phyloP scores from a whole-genome alignment of 2,888 invertebrate genomes.

The Callosobruchus maculatus region DNA sequence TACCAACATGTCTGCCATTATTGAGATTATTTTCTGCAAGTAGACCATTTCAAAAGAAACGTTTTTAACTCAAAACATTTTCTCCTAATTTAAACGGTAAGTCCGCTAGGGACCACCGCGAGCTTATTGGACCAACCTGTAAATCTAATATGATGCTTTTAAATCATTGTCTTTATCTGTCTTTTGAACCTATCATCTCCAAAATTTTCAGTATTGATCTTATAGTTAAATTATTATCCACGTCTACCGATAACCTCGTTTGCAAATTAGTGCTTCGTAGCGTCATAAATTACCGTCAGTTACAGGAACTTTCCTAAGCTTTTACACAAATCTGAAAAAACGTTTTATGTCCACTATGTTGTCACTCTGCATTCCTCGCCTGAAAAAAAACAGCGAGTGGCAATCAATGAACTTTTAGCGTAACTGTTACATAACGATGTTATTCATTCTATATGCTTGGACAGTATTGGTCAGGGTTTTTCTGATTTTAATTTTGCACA shows the following conservation, averaged over 20 bases:
- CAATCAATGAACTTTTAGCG: neutral
- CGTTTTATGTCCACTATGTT: neutral
- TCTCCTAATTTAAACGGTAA: too few species aligned
- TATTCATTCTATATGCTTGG: neutral
- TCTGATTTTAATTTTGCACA: neutral
- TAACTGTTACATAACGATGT: neutral
- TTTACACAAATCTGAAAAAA: neutral
- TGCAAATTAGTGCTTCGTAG: neutral
- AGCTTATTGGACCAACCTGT: too few species aligned
- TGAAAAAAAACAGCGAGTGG: neutral
- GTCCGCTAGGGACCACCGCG: too few species aligned
- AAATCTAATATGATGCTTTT: too few species aligned
- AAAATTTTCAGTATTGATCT: too few species aligned
- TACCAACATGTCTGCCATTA: too few species aligned
- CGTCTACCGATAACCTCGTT: neutral
- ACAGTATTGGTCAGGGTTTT: neutral
- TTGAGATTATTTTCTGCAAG: too few species aligned
- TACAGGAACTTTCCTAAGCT: neutral
- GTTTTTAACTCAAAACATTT: too few species aligned
- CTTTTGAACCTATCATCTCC: too few species aligned
- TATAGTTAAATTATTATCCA: too few species aligned
- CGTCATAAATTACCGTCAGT: neutral
- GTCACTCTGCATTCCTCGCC: neutral
- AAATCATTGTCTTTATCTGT: too few species aligned
- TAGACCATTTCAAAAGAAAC: too few species aligned